Percentiles rank a stretch among this genome's conserved stretches.
Evolutionary conservation across 2,888 invertebrate genomes (phyloP).

Genomic region (Amaurobius ferox): DNA sequence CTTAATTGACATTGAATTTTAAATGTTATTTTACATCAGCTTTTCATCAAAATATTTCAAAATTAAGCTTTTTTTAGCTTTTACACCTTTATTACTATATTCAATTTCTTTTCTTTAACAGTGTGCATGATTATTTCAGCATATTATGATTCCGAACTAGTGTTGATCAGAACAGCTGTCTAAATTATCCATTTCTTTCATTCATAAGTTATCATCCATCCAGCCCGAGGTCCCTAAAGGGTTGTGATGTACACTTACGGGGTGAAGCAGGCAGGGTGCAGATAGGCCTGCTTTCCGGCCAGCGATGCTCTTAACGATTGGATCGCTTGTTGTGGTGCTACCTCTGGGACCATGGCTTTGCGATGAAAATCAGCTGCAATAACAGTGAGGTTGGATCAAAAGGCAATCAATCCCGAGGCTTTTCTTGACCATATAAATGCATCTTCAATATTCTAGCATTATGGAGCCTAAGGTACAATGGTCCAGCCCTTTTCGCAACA

Average conservation of each 20-base stretch:
- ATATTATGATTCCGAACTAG: conserved; percentile 51
- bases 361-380: conserved; percentile 38
- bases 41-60: not conserved
- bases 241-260: conserved; percentile 61
- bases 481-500: conserved; percentile 32
- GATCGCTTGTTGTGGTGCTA: conserved; percentile 55
- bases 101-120: conserved; percentile 48
- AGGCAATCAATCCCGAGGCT: conserved; percentile 54
- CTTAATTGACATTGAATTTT: not conserved
- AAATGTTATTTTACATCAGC: not conserved
- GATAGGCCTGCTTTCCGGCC: conserved; percentile 33
- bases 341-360: conserved; percentile 36
- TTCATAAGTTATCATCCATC: conserved; percentile 70
- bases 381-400: conserved; percentile 35
- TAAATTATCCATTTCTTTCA: conserved; percentile 68
- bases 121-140: conserved; percentile 57
- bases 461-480: conserved; percentile 39
- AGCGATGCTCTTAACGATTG: conserved; percentile 45
- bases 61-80: conserved; percentile 5
- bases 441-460: conserved; percentile 18
- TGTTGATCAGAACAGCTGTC: conserved; percentile 57
- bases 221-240: conserved; percentile 59
- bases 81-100: conserved; percentile 7
- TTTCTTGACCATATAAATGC: conserved; percentile 22
- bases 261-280: conserved; percentile 45